Evolutionary conservation across 2,797 vertebrate species (phyloP).

Genomic region (Tragelaphus eurycerus): DNA sequence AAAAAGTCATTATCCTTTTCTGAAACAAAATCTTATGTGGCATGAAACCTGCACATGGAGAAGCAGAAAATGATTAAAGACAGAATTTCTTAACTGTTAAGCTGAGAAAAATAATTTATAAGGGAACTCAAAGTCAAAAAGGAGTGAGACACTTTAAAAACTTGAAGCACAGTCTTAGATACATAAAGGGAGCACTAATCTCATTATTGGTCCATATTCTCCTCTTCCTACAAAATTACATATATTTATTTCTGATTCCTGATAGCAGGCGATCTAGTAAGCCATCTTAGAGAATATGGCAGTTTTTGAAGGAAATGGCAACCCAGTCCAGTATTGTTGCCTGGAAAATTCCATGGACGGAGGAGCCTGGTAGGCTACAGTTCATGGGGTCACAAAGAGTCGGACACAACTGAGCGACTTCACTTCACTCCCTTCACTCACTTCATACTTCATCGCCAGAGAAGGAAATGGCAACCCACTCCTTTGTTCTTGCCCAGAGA

Average conservation of each 20-base stretch:
- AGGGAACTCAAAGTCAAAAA: background rate
- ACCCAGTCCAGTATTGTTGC: too few relatives aligned
- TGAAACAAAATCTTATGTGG: slow-evolving; percentile 11
- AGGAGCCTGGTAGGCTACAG: too few relatives aligned
- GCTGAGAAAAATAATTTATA: background rate
- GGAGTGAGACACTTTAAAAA: background rate
- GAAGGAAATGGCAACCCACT: too few relatives aligned
- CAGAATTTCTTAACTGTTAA: background rate
- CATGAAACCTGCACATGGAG: background rate
- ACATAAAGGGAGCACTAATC: background rate
- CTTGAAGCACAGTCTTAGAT: background rate
- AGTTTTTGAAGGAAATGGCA: background rate
- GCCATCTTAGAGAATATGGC: background rate
- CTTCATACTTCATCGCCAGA: too few relatives aligned
- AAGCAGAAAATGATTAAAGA: background rate
- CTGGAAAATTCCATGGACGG: too few relatives aligned
- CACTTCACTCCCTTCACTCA: too few relatives aligned
- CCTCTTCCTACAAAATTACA: background rate
- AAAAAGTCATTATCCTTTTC: background rate
- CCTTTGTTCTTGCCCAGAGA: too few relatives aligned
- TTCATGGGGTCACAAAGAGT: too few relatives aligned
- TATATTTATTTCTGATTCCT: background rate
- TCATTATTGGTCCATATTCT: background rate
- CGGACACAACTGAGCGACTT: too few relatives aligned
- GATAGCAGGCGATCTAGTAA: background rate